These are phyloP conservation scores for Monodelphis domestica DNA, from an alignment of 2,797 vertebrate genomes.

Conservation along the genomic window DNA sequence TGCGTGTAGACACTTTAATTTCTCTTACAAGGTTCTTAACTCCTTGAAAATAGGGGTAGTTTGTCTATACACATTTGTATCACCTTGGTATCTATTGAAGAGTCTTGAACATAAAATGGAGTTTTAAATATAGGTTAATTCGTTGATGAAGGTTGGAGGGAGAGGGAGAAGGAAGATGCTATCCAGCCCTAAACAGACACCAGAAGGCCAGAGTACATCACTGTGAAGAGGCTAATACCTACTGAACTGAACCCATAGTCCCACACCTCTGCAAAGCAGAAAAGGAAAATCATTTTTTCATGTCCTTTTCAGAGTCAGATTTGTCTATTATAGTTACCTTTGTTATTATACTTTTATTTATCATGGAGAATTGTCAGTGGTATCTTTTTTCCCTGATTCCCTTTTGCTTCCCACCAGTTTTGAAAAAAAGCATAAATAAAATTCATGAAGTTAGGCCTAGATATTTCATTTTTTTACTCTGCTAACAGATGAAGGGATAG, in stretches of 20 bases:
- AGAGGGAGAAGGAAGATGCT: background rate
- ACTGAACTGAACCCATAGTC: background rate
- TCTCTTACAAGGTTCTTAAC: background rate
- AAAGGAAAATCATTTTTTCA: background rate
- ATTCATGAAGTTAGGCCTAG: background rate
- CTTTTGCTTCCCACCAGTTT: background rate
- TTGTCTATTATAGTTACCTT: background rate
- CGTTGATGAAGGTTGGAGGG: background rate
- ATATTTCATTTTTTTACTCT: background rate
- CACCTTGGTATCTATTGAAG: background rate
- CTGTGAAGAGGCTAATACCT: background rate
- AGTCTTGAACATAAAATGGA: background rate
- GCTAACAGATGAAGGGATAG: background rate
- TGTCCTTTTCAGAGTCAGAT: background rate
- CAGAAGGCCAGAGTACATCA: background rate
- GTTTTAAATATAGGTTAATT: background rate
- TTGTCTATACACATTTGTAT: background rate
- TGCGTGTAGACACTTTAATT: background rate
- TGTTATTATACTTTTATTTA: background rate
- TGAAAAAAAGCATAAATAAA: background rate
- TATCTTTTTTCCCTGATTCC: background rate
- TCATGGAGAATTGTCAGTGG: background rate
- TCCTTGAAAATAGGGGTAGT: background rate
- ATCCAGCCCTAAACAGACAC: background rate
- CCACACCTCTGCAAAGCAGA: background rate